phyloP scores from a whole-genome alignment of 2,113 vertebrate genomes.

The Mustela nigripes region DNA sequence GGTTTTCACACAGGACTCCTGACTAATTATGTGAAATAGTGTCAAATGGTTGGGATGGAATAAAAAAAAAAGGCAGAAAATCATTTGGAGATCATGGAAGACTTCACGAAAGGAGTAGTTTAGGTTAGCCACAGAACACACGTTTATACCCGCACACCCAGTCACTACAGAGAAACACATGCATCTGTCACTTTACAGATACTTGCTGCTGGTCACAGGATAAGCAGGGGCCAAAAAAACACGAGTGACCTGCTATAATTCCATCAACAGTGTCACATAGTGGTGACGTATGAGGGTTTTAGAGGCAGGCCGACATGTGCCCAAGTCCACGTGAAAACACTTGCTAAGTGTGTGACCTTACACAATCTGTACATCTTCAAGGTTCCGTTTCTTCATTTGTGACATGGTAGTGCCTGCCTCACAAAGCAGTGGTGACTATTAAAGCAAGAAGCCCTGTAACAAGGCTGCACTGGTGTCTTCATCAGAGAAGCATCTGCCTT shows the following conservation, averaged over 20 bases:
- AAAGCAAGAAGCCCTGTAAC: background rate
- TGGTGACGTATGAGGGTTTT: background rate
- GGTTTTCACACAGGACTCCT: background rate
- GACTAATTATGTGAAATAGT: background rate
- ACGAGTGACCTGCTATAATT: background rate
- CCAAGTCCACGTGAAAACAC: background rate
- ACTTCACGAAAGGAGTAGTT: background rate
- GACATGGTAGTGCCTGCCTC: background rate
- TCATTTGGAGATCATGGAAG: background rate
- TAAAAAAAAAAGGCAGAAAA: background rate
- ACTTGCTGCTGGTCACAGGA: background rate
- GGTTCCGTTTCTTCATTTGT: background rate
- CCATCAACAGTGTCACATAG: background rate
- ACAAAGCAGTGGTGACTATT: background rate
- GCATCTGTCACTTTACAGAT: background rate
- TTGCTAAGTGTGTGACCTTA: background rate
- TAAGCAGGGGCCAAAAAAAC: background rate
- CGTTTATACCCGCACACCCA: rapidly evolving
- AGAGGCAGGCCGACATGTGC: background rate
- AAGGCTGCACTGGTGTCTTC: background rate
- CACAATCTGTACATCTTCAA: background rate
- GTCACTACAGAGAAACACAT: background rate
- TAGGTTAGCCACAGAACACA: background rate
- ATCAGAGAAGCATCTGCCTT: too few relatives aligned
- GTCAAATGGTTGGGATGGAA: background rate